phyloP scores from a whole-genome alignment of 1,140 invertebrate species.

The Dreissena rostriformis region DNA sequence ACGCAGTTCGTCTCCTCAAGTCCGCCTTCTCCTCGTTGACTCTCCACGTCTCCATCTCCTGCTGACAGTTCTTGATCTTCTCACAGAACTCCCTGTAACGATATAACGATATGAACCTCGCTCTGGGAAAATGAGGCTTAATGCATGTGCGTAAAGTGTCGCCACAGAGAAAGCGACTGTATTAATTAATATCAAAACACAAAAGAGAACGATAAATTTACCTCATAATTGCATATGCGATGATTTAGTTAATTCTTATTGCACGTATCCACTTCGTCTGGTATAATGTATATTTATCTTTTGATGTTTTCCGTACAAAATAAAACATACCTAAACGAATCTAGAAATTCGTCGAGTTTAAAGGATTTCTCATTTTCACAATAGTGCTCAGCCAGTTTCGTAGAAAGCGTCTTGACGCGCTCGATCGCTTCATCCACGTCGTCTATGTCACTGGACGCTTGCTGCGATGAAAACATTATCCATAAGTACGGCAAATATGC shows the following conservation, averaged over 20 bases:
- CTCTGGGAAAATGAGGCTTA: too few species aligned
- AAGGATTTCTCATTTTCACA: slow-evolving; percentile 80
- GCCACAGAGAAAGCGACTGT: too few species aligned
- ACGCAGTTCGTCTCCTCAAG: slow-evolving; percentile 7
- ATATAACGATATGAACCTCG: too few species aligned
- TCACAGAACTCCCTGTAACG: slow-evolving; percentile 73
- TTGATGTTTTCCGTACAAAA: too few species aligned
- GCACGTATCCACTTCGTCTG: too few species aligned
- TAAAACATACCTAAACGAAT: slow-evolving; percentile 61
- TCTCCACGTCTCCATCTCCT: slow-evolving; percentile 62
- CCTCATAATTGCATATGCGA: too few species aligned
- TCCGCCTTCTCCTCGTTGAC: slow-evolving; percentile 33
- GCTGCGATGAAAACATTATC: slow-evolving; percentile 2
- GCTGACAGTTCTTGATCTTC: slow-evolving; percentile 75
- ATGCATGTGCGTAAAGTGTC: too few species aligned
- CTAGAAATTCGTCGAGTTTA: slow-evolving; percentile 79
- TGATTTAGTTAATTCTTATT: too few species aligned
- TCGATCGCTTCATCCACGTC: slow-evolving; percentile 92
- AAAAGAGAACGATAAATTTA: too few species aligned
- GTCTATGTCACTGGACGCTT: slow-evolving; percentile 84
- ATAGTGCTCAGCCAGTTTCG: slow-evolving; percentile 74
- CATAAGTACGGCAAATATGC: too few species aligned
- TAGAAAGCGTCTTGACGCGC: slow-evolving; percentile 86
- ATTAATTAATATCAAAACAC: too few species aligned
- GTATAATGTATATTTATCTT: too few species aligned